Evolutionary conservation across 2,888 invertebrate genomes (phyloP), one percentile per base, ranked within the genome.

Genomic region (Tinea trinotella): DNA sequence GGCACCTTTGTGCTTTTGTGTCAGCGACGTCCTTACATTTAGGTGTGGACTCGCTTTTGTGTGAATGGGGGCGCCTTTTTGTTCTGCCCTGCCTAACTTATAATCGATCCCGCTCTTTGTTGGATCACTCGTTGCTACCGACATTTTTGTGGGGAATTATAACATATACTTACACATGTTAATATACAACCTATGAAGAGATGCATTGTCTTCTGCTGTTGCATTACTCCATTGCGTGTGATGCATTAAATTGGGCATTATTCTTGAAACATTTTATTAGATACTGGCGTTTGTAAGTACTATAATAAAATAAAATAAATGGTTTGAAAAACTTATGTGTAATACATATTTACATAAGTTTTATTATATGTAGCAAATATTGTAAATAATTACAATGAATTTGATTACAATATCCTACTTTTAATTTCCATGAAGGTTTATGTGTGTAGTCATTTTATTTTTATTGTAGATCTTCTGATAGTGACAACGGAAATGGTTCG

Each of bases 1-100:
- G 64, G 66, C 59, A 56, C 60, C 64, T 64, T 66, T 67, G 66
- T 62, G 55, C 53, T 22, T 34, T 74, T 64, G 62, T 71, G 70
- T 75, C 75, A 76, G 80, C 81, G 75, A 80, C 79, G 75, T 77
- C 76, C 71, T 71, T 67, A 74, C 71, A 71, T 68, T 66, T 70
- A 76, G 76, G 72, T 74, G 74, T 74, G 73, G 71, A 70, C 61
- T 61, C 61, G 64, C 70, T 54, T 73, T 72, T 71, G 71, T 73
- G 71, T 67, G 71, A 64, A 74, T 71, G 66, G 65, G 12, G 30
- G 30, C 62, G 62, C 60, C 65, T 67, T 69, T 68, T 74, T 73
- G 70, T 68, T 68, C 66, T 65, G 65, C 40, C 40, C 63, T 63
- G 62, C 64, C 66, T 66, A 64, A 67, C 67, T 65, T 62, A 61